A percentile compares a stretch with the other conserved stretches of the same genome.
phyloP scores from a whole-genome alignment of 2,113 vertebrate species.

The Tragelaphus strepsiceros region DNA sequence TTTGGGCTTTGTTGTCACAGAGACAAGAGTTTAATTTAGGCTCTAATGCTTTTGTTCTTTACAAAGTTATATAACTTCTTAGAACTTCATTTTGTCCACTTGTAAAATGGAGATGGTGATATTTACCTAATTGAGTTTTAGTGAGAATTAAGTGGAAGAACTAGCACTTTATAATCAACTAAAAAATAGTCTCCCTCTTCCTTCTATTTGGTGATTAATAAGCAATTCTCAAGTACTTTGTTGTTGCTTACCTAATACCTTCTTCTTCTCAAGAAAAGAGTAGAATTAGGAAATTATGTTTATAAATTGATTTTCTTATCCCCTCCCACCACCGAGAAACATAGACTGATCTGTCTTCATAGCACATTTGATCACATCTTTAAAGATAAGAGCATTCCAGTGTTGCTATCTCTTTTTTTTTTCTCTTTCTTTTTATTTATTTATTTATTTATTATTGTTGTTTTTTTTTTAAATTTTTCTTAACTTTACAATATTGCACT shows the following conservation, averaged over 20 bases:
- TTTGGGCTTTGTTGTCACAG: not conserved
- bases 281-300: not conserved
- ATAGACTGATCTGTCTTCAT: not conserved
- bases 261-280: not conserved
- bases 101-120: not conserved
- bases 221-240: not conserved
- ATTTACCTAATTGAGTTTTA: not conserved
- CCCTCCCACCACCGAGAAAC: rapidly evolving
- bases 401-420: not conserved
- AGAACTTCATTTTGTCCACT: not conserved
- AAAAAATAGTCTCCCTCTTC: not conserved
- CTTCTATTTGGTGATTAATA: not conserved
- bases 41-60: not conserved
- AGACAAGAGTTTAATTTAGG: not conserved
- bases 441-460: no score
- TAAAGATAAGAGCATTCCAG: not conserved
- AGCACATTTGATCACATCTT: not conserved
- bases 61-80: not conserved
- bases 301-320: not conserved
- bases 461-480: no score
- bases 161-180: not conserved
- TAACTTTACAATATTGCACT: no score
- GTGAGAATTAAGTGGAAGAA: not conserved
- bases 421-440: no score
- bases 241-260: not conserved